phyloP scores from a whole-genome alignment of 2,797 vertebrate species.

The Platyrinchus mystaceus region DNA sequence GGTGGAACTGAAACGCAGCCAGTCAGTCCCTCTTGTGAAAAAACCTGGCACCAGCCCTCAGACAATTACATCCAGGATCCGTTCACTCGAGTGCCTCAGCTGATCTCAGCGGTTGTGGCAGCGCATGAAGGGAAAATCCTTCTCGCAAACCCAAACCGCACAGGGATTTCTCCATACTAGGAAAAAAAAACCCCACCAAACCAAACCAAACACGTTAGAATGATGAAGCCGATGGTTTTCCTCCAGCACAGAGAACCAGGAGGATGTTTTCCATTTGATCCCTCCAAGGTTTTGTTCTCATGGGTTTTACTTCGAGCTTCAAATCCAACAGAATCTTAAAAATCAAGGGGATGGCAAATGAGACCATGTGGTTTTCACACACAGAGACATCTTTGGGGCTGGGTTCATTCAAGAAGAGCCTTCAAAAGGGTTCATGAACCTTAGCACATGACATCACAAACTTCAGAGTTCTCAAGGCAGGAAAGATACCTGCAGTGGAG shows the following conservation, averaged over 20 bases:
- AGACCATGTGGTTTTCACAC: background rate
- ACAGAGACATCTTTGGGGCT: background rate
- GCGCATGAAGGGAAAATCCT: constrained; percentile 65
- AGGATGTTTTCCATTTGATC: background rate
- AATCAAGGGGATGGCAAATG: background rate
- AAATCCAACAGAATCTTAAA: background rate
- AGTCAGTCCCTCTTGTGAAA: constrained; percentile 30
- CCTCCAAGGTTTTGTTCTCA: background rate
- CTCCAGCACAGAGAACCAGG: background rate
- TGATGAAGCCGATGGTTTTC: background rate
- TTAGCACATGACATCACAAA: background rate
- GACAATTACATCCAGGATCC: constrained; percentile 54
- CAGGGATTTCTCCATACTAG: constrained; percentile 33
- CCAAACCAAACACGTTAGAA: rapidly evolving
- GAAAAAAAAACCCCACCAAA: background rate
- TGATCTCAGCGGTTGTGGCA: constrained; percentile 67
- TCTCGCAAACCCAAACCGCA: constrained; percentile 23
- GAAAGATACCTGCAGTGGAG: background rate
- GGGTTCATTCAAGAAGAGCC: background rate
- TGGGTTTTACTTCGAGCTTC: background rate
- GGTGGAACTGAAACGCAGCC: constrained; percentile 52
- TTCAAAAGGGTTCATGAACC: background rate
- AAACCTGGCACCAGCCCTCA: constrained; percentile 54
- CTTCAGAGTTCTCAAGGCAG: background rate
- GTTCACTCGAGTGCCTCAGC: constrained; percentile 48